Conservation (phyloP, 23 tunicate genomes). For the Trididemnum nubilum region DNA sequence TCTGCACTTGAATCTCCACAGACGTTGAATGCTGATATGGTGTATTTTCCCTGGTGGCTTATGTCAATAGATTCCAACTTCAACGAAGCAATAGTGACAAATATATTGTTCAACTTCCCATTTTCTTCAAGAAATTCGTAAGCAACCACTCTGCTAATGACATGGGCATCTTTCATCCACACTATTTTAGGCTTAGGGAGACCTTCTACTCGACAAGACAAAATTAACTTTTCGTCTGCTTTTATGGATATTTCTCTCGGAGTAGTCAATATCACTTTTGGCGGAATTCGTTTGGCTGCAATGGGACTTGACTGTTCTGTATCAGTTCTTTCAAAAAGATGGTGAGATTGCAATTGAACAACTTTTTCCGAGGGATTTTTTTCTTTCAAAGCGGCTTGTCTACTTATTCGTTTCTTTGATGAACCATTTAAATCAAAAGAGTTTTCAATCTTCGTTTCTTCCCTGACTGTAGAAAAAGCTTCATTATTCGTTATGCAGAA, state of each 20-base stretch:
- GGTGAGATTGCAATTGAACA: background rate
- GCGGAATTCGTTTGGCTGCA: background rate
- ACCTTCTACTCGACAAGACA: conserved; percentile 68
- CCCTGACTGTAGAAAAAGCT: no score
- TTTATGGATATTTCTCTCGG: background rate
- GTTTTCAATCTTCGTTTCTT: no score
- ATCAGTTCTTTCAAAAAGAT: background rate
- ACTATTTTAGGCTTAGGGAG: conserved; percentile 60
- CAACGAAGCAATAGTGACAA: background rate
- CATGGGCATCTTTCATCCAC: conserved; percentile 67
- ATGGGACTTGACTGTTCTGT: background rate
- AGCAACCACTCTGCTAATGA: background rate
- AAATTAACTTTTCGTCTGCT: conserved; percentile 19
- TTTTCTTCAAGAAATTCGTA: background rate
- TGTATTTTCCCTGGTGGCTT: conserved; percentile 55
- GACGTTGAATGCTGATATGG: conserved; percentile 61
- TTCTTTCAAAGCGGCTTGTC: background rate
- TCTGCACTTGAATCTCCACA: conserved; percentile 51
- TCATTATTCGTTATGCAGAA: no score
- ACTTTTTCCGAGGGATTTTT: background rate
- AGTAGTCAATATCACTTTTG: background rate
- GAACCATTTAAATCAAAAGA: no score
- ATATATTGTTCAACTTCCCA: background rate
- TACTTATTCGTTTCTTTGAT: background rate
- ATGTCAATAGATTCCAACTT: conserved; percentile 4